phyloP scores from a whole-genome alignment of 2,888 invertebrate genomes.

The Colletes collaris region DNA sequence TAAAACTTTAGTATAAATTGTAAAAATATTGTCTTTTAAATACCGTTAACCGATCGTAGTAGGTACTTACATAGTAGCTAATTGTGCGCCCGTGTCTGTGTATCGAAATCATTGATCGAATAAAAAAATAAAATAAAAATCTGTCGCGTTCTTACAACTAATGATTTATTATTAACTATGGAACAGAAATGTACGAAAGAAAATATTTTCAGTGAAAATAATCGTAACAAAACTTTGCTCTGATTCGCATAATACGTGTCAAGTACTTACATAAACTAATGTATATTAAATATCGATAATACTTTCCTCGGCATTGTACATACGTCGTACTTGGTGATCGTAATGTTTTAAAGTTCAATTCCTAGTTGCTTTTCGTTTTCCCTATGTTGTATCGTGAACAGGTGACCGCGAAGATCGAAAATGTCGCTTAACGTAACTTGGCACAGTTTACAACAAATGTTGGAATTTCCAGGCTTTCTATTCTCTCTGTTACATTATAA shows the following conservation, averaged over 20 bases:
- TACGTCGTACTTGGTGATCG: background rate
- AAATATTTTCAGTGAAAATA: background rate
- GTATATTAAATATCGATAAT: background rate
- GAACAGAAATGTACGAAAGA: conserved; percentile 6
- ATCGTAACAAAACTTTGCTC: conserved; percentile 1
- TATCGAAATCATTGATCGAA: background rate
- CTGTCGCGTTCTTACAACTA: background rate
- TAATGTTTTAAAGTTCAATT: conserved; percentile 9
- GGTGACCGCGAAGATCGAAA: conserved; percentile 84
- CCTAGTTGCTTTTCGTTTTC: conserved; percentile 82
- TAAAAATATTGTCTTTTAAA: conserved; percentile 29
- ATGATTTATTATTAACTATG: background rate
- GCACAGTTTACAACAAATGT: conserved; percentile 84
- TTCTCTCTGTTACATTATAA: conserved; percentile 43
- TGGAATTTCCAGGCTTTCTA: background rate
- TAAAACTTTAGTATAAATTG: background rate
- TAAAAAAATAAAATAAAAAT: background rate
- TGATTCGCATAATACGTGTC: background rate
- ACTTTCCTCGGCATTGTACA: background rate
- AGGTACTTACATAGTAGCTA: background rate
- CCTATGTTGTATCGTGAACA: conserved; percentile 83
- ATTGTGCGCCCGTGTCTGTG: too few relatives aligned
- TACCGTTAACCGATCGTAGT: background rate
- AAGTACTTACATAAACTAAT: background rate
- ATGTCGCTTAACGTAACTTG: conserved; percentile 80